Evolutionary conservation across 1,140 invertebrate genomes (phyloP), one percentile per base, ranked within the genome.

Genomic region (Hyphantria cunea): DNA sequence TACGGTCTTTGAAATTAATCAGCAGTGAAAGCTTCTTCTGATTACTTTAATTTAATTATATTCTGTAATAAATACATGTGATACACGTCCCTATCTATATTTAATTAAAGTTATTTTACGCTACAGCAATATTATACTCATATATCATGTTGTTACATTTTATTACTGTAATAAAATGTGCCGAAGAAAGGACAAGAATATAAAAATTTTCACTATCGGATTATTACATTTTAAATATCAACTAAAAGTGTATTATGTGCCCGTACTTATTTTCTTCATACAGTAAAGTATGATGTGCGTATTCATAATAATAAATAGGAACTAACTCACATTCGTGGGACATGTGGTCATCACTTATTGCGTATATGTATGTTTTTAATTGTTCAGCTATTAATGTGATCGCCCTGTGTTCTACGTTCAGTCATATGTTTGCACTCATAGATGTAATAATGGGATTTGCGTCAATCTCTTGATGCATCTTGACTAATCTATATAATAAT

Each of bases 391-490:
- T 48, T 71, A 64, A 71, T 71, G 48, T 60, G 62, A 72, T 51
- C 53, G 56, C 34, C 55, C 44, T 48, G 47, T 47, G 53, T 25
- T 25, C 42, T 56, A 56, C 54, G 12, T 44, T 44, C 41, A 56
- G 54, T 56, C 42, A 42, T 60, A 60, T 47, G 48, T 73, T 69
- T 74, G 71, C 64, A 64, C 63, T 56, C 63, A 55, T 55, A 64
- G 54, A 64, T 60, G 42, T 41, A 68, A 65, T 69, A 64, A 66
- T 63, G 52, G 37, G 39, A 71, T 72, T 74, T 74, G 54, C 77
- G 74, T 79, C 77, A 79, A 73, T 72, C 72, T 62, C 63, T 47
- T 55, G 34, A 61, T 52, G 68, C 62, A 71, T 70, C 63, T 73
- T 68, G 73, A 74, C 68, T 64, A 63, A 45, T 44, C 56, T 58